Percentiles rank a stretch among this genome's conserved stretches.
phyloP scores from a whole-genome alignment of 2,113 vertebrate species.

The Lethenteron camtschaticum region DNA sequence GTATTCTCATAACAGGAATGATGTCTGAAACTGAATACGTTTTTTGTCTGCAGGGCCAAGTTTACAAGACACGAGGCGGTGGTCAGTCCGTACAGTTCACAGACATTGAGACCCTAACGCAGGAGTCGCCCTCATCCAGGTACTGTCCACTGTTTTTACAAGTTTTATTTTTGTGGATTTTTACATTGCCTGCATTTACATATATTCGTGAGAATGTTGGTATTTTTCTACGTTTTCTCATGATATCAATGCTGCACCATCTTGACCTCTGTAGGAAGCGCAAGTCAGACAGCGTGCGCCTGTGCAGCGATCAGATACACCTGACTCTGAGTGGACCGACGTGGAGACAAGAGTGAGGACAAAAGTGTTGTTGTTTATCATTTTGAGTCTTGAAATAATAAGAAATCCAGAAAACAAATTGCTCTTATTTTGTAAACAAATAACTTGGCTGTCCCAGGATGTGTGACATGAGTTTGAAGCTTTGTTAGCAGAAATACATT shows the following conservation, averaged over 20 bases:
- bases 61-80: slow-evolving; percentile 66
- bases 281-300: slow-evolving; percentile 31
- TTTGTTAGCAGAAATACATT: too few relatives aligned
- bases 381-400: neutral
- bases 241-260: neutral
- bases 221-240: neutral
- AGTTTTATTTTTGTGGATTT: neutral
- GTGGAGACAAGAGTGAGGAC: slow-evolving; percentile 61
- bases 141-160: slow-evolving; percentile 16
- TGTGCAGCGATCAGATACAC: slow-evolving; percentile 14
- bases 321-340: slow-evolving; percentile 53
- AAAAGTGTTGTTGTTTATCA: neutral
- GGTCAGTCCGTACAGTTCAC: slow-evolving; percentile 88
- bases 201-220: neutral
- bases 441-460: neutral
- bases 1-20: neutral
- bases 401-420: too few relatives aligned
- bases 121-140: slow-evolving; percentile 36
- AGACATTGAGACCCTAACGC: slow-evolving; percentile 63
- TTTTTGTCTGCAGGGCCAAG: slow-evolving; percentile 40
- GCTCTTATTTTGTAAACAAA: neutral
- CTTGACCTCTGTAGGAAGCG: slow-evolving; percentile 31
- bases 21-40: neutral
- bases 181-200: neutral
- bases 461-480: too few relatives aligned